phyloP scores from a whole-genome alignment of 2,113 vertebrate species.

The Myotis brandtii region DNA sequence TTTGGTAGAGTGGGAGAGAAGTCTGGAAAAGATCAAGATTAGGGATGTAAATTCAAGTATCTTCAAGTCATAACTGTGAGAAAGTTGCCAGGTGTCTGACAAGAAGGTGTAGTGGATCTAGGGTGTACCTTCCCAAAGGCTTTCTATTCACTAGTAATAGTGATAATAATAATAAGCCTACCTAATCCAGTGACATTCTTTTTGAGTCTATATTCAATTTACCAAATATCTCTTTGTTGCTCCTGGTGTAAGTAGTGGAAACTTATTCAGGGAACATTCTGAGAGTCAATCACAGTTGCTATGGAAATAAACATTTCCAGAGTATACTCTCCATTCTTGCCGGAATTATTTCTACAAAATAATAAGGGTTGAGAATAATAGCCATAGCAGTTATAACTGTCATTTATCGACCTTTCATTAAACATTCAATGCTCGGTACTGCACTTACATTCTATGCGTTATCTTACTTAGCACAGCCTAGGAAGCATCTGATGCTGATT shows the following conservation, averaged over 20 bases:
- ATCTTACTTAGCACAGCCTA: not conserved
- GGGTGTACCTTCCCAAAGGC: not conserved
- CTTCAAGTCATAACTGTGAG: not conserved
- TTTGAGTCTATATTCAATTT: not conserved
- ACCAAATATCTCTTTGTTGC: not conserved
- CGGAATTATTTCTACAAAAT: not conserved
- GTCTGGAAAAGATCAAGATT: not conserved
- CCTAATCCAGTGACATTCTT: not conserved
- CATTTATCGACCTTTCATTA: conserved; percentile 10
- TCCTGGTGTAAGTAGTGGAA: not conserved
- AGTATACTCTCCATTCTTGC: not conserved
- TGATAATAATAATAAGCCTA: not conserved
- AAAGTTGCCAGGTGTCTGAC: not conserved
- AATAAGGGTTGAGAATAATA: conserved; percentile 16
- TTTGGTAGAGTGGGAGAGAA: not conserved
- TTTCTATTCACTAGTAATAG: not conserved
- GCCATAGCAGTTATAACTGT: not conserved
- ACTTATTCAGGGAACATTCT: not conserved
- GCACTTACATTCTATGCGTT: not conserved
- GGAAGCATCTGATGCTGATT: not conserved
- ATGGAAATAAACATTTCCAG: not conserved
- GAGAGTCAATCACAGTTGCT: not conserved
- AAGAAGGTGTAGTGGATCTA: not conserved
- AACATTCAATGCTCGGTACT: not conserved
- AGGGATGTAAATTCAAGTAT: not conserved